These are phyloP conservation scores for Pimephales promelas DNA, from an alignment of 2,113 vertebrate genomes.

Conservation along the genomic window DNA sequence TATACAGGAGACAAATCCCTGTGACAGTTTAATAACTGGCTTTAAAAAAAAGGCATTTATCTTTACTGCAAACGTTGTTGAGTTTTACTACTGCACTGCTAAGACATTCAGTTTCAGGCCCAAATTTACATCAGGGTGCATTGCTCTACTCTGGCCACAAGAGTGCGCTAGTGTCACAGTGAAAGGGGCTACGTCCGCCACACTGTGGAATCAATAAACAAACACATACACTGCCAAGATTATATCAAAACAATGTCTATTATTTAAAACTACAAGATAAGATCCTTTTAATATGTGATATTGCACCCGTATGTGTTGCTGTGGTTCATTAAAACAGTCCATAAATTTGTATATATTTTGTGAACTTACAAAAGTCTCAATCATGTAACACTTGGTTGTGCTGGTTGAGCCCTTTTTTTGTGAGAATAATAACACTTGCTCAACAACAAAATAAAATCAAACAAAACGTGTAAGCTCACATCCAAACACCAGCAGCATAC, in stretches of 20 bases:
- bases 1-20: slow-evolving; percentile 19
- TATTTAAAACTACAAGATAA: slow-evolving; percentile 48
- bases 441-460: slow-evolving; percentile 56
- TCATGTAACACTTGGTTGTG: slow-evolving; percentile 65
- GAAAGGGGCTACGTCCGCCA: slow-evolving; percentile 58
- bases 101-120: slow-evolving; percentile 60
- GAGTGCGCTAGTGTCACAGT: slow-evolving; percentile 76
- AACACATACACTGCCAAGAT: slow-evolving; percentile 62
- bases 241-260: slow-evolving; percentile 53
- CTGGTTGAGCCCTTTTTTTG: slow-evolving; percentile 75
- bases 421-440: slow-evolving; percentile 55
- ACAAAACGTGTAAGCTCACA: slow-evolving; percentile 43
- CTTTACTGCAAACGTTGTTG: slow-evolving; percentile 33
- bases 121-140: slow-evolving; percentile 42
- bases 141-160: slow-evolving; percentile 66
- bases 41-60: slow-evolving; percentile 40
- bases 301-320: slow-evolving; percentile 55
- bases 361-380: slow-evolving; percentile 32
- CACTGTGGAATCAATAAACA: slow-evolving; percentile 24
- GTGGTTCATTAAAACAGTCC: slow-evolving; percentile 51
- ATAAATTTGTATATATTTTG: slow-evolving; percentile 27
- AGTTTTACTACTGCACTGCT: slow-evolving; percentile 27
- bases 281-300: slow-evolving; percentile 48
- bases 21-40: not conserved
- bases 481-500: slow-evolving; percentile 33